Evolutionary conservation across 1,140 invertebrate species (phyloP), one percentile per base, ranked within the genome.

Genomic region (Solenopsis fugax): DNA sequence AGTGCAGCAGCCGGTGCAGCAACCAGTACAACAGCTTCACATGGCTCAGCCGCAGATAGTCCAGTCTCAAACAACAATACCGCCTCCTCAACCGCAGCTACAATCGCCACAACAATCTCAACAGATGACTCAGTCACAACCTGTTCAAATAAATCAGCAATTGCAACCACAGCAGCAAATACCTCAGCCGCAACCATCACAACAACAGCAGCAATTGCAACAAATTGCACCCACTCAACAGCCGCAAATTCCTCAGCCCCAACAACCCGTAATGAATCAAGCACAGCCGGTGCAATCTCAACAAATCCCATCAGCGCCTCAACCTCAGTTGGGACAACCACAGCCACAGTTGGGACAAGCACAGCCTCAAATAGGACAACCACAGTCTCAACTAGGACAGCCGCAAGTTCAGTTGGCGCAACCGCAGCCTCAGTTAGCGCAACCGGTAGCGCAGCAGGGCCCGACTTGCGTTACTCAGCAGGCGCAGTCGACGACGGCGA

Each of bases 391-490:
- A 87, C 69, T 89, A 24, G 48, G 45, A 56, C 92, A 91, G 41
- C 80, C 92, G 69, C 91, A 90, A 60, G 0, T 52, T 16, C 91
- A 90, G 77, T 73, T 88, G 48, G 3, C 21, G 24, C 86, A 81
- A 48, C 81, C 88, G 21, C 91, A 52, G 9, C 87, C 92, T 76
- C 91, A 91, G 29, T 72, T 87, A 18, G 45, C 81, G 16, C 93
- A 94, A 69, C 45, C 92, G 52, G 34, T 82, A 89, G 24, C 91
- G 76, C 91, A 88, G 85, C 87, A 89, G 50, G 52, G 58, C 12
- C 91, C 93, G 29, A 89, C 87, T 58, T 95, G 93, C 86, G 85
- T 91, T 9, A 73, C 73, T 5, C 92, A 91, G 76, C 88, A 92
- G 12, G 73, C 69, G 12, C 88, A 91, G 41, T 86, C 90, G 9